A percentile compares a stretch with the other conserved stretches of the same genome.
Conservation (phyloP, 2,888 invertebrate genomes). For the Zygothrica quintamaculata region DNA sequence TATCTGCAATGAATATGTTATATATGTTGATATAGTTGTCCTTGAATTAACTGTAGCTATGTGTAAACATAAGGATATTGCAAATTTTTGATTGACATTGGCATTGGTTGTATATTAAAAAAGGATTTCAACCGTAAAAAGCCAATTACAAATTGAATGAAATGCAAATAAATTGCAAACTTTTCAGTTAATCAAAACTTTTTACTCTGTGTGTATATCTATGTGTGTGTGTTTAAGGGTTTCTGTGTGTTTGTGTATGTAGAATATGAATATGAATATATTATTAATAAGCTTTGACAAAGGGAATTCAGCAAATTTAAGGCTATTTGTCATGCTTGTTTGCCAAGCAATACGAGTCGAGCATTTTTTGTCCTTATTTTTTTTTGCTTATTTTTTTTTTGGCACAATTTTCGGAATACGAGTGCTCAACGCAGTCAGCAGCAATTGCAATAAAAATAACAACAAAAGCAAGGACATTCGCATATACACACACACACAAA, state of each 20-base stretch:
- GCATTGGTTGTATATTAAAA: background rate
- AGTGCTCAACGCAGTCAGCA: conserved; percentile 5
- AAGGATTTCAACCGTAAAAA: conserved; percentile 8
- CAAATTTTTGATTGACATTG: conserved; percentile 20
- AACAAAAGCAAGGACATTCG: conserved; percentile 52
- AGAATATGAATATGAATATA: conserved; percentile 16
- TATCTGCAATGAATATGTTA: too few species aligned
- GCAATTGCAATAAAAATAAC: conserved; percentile 19
- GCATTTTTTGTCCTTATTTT: conserved; percentile 27
- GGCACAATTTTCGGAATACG: conserved; percentile 44
- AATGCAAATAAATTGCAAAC: conserved; percentile 35
- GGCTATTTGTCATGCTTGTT: conserved; percentile 53
- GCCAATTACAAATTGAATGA: conserved; percentile 34
- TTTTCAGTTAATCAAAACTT: conserved; percentile 54
- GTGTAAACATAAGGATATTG: background rate
- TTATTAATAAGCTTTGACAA: conserved; percentile 31
- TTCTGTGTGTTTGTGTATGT: conserved; percentile 1
- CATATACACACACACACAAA: conserved; percentile 19
- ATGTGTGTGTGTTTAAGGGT: conserved; percentile 4
- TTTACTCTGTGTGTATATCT: conserved; percentile 4
- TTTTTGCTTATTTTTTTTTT: conserved; percentile 37
- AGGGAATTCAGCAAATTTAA: conserved; percentile 49
- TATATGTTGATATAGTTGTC: too few species aligned
- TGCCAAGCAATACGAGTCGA: conserved; percentile 57
- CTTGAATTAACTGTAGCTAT: background rate